These are phyloP conservation scores for Callyntrura guangdongensis DNA, from an alignment of 2,888 invertebrate species.

Conservation along the genomic window DNA sequence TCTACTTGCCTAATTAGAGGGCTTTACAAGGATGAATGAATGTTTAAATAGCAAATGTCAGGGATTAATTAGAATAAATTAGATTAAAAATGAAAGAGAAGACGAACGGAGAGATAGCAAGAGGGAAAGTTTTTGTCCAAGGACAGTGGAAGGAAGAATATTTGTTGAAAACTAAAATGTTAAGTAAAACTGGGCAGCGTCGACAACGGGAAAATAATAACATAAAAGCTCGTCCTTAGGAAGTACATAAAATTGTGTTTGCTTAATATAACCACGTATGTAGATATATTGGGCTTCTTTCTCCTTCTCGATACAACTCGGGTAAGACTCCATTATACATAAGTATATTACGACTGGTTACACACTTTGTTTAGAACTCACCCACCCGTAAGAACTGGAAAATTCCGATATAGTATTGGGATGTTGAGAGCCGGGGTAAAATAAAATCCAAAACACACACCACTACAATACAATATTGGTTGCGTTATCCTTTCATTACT, in stretches of 20 bases:
- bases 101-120: constrained; percentile 12
- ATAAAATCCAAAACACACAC: not conserved
- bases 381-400: too few relatives aligned
- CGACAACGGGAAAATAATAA: constrained; percentile 6
- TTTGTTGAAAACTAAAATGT: not conserved
- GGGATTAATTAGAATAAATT: constrained; percentile 82
- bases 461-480: not conserved
- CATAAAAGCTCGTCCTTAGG: not conserved
- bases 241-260: not conserved
- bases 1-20: constrained; percentile 68
- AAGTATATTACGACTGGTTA: too few relatives aligned
- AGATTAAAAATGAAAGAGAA: constrained; percentile 73
- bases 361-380: too few relatives aligned
- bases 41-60: constrained; percentile 79
- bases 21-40: constrained; percentile 77
- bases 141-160: constrained; percentile 8
- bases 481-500: not conserved
- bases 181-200: not conserved
- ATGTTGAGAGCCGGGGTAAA: not conserved
- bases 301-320: too few relatives aligned
- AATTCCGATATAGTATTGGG: not conserved
- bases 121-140: constrained; percentile 22
- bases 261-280: not conserved
- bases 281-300: too few relatives aligned
- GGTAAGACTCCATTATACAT: too few relatives aligned